Conservation (phyloP, 2,797 vertebrate species). For the Rhyacichthys aspro region DNA sequence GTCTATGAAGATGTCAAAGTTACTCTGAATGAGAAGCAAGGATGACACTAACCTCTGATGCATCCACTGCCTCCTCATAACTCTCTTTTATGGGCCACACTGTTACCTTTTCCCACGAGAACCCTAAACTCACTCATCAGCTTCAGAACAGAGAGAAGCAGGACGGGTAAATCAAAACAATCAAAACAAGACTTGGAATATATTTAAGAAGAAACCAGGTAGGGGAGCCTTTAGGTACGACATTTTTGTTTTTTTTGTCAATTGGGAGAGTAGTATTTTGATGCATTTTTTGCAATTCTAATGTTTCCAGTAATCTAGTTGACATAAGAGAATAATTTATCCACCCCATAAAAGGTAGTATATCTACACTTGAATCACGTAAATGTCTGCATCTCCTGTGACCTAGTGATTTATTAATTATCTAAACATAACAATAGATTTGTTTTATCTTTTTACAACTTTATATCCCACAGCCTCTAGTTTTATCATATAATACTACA, state of each 20-base stretch:
- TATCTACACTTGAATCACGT: too few relatives aligned
- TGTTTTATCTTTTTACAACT: too few relatives aligned
- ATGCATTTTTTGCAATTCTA: too few relatives aligned
- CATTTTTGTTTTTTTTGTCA: slow-evolving; percentile 9
- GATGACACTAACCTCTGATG: slow-evolving; percentile 74
- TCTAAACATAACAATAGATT: too few relatives aligned
- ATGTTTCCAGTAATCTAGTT: too few relatives aligned
- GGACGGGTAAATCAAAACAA: slow-evolving; percentile 16
- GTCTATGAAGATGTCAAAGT: slow-evolving; percentile 72
- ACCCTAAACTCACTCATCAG: slow-evolving; percentile 48
- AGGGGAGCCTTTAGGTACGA: slow-evolving; percentile 17
- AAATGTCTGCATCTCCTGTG: too few relatives aligned
- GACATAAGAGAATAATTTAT: too few relatives aligned
- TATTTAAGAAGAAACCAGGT: slow-evolving; percentile 30
- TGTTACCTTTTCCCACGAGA: slow-evolving; percentile 75
- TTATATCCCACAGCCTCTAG: too few relatives aligned
- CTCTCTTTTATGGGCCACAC: slow-evolving; percentile 74
- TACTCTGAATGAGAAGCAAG: slow-evolving; percentile 72
- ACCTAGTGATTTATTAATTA: too few relatives aligned
- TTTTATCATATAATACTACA: too few relatives aligned
- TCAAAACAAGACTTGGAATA: slow-evolving; percentile 7
- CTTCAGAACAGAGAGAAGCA: slow-evolving; percentile 1
- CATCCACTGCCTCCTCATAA: slow-evolving; percentile 74
- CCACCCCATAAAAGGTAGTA: too few relatives aligned
- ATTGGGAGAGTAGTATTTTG: too few relatives aligned